Conservation (phyloP, 2,888 invertebrate species). For the Chrysomela aeneicollis region DNA sequence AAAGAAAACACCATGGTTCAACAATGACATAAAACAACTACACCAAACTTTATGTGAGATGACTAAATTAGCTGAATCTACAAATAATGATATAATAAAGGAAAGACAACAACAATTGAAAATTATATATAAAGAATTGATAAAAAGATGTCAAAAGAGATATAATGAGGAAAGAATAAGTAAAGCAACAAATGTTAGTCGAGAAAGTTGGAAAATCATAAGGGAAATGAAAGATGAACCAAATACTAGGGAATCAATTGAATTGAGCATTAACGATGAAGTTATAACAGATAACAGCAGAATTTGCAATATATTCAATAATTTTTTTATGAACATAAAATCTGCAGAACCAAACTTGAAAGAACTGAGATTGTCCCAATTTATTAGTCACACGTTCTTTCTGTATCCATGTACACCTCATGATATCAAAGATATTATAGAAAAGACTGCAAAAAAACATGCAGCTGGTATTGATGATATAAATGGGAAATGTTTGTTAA, state of each 20-base stretch:
- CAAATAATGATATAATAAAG: background rate
- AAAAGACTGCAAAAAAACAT: background rate
- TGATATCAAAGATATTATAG: background rate
- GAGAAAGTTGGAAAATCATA: background rate
- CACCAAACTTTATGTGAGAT: background rate
- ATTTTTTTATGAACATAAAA: background rate
- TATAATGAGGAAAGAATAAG: background rate
- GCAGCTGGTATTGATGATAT: background rate
- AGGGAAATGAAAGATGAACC: background rate
- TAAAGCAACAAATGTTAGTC: background rate
- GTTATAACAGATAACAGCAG: background rate
- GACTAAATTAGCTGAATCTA: background rate
- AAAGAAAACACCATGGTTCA: background rate
- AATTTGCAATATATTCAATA: background rate
- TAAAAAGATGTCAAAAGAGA: background rate
- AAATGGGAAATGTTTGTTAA: background rate
- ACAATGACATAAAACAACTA: background rate
- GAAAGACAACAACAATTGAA: background rate
- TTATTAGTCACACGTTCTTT: background rate
- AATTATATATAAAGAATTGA: background rate
- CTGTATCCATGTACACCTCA: background rate
- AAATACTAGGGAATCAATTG: background rate
- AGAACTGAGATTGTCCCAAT: background rate
- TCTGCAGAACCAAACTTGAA: background rate
- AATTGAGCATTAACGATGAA: background rate